A percentile compares a stretch with the other conserved stretches of the same genome.
Conservation (phyloP, 2,113 vertebrate species). For the Microtus pennsylvanicus region DNA sequence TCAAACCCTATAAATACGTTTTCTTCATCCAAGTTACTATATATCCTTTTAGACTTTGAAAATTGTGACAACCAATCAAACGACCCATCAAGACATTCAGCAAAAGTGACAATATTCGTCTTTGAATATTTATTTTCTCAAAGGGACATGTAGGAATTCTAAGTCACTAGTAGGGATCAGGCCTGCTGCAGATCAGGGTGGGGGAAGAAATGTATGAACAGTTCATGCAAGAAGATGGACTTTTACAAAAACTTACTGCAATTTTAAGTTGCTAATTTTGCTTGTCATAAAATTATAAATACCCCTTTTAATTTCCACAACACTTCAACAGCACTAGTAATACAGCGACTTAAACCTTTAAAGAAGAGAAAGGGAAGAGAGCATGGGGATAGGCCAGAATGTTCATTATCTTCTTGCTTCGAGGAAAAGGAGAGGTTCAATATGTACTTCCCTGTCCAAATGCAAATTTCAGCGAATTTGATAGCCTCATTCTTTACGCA, state of each 20-base stretch:
- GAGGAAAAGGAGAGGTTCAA: neutral
- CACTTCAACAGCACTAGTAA: neutral
- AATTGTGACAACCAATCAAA: conserved; percentile 49
- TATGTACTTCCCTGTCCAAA: conserved; percentile 2
- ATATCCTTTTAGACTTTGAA: conserved; percentile 75
- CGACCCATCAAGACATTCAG: conserved; percentile 41
- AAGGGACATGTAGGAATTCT: neutral
- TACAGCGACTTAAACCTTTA: neutral
- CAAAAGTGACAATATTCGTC: neutral
- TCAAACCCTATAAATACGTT: conserved; percentile 70
- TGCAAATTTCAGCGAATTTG: neutral
- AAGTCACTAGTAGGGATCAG: neutral
- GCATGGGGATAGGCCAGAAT: neutral
- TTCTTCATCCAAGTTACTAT: conserved; percentile 73
- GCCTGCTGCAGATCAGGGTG: neutral
- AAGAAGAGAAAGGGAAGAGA: neutral
- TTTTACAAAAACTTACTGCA: conserved; percentile 3
- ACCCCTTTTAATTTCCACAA: neutral
- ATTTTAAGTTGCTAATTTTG: conserved; percentile 1
- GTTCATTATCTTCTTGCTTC: conserved; percentile 44
- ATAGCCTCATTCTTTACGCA: neutral
- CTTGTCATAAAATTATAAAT: conserved; percentile 52
- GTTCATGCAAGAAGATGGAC: neutral
- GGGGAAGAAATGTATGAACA: neutral
- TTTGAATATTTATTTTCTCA: conserved; percentile 37